Evolutionary conservation across 2,113 vertebrate genomes (phyloP).

Genomic region (Mixornis gularis): DNA sequence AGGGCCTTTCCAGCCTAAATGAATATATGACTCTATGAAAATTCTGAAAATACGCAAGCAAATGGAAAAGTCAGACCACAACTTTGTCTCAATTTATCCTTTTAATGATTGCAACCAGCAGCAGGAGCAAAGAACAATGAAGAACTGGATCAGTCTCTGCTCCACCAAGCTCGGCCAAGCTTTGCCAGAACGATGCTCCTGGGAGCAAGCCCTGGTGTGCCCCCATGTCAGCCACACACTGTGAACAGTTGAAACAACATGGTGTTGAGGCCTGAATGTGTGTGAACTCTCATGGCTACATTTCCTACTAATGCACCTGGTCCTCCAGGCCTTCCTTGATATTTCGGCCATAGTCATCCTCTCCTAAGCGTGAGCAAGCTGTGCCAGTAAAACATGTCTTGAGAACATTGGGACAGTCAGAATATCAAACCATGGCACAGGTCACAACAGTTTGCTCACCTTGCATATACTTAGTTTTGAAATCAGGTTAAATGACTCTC

Average conservation of each 20-base stretch:
- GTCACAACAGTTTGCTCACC: not conserved
- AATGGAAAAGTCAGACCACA: not conserved
- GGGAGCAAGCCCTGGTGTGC: not conserved
- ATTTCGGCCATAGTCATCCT: not conserved
- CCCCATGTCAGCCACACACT: accelerated
- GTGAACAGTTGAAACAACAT: not conserved
- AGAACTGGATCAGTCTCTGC: not conserved
- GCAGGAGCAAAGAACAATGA: not conserved
- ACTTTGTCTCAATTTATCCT: not conserved
- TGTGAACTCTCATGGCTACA: not conserved
- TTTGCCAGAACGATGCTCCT: accelerated
- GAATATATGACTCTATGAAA: not conserved
- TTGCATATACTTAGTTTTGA: not conserved
- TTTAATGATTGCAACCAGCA: not conserved
- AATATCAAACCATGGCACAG: not conserved
- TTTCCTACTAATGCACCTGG: not conserved
- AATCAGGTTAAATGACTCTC: slow-evolving; percentile 7
- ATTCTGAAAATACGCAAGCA: not conserved
- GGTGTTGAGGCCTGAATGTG: accelerated
- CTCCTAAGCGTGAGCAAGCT: not conserved
- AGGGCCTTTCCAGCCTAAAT: not conserved
- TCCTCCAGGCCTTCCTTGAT: not conserved
- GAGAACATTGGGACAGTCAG: not conserved
- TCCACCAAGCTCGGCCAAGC: not conserved
- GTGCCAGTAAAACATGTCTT: accelerated